Evolutionary conservation across 2,113 vertebrate genomes (phyloP).

Genomic region (Neolamprologus ventralis): DNA sequence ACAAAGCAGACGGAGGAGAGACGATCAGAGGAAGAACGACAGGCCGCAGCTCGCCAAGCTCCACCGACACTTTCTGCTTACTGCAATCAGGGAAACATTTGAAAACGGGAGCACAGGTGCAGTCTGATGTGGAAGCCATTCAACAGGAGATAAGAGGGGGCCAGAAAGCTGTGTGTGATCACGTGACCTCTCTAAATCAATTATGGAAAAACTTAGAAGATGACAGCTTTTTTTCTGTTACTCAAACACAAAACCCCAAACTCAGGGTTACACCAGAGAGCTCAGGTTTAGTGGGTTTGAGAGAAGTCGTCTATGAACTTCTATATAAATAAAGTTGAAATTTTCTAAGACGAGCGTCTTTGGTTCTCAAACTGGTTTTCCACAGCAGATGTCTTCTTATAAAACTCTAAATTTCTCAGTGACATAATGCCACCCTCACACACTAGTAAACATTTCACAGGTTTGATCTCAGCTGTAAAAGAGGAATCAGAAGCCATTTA

Average conservation of each 20-base stretch:
- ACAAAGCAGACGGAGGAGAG: neutral
- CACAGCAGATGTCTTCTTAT: neutral
- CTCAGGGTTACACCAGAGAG: neutral
- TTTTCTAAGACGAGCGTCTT: neutral
- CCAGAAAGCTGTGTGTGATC: neutral
- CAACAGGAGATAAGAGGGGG: neutral
- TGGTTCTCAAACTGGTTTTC: fast-evolving
- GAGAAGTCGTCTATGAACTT: fast-evolving
- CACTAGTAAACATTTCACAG: neutral
- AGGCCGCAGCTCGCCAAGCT: neutral
- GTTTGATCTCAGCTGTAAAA: neutral
- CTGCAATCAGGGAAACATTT: neutral
- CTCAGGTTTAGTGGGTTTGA: fast-evolving
- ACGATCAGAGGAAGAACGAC: neutral
- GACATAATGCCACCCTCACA: neutral
- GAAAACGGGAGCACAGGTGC: neutral
- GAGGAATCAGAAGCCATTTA: neutral
- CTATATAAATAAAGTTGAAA: neutral
- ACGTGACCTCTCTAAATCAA: fast-evolving
- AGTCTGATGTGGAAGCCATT: neutral
- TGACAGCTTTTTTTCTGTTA: neutral
- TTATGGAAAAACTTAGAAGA: neutral
- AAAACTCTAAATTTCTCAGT: fast-evolving
- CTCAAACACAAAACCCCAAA: neutral
- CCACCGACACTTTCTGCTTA: neutral